A percentile compares a stretch with the other conserved stretches of the same genome.
Evolutionary conservation across 1,140 invertebrate species (phyloP).

Genomic region (Lepidurus apus): DNA sequence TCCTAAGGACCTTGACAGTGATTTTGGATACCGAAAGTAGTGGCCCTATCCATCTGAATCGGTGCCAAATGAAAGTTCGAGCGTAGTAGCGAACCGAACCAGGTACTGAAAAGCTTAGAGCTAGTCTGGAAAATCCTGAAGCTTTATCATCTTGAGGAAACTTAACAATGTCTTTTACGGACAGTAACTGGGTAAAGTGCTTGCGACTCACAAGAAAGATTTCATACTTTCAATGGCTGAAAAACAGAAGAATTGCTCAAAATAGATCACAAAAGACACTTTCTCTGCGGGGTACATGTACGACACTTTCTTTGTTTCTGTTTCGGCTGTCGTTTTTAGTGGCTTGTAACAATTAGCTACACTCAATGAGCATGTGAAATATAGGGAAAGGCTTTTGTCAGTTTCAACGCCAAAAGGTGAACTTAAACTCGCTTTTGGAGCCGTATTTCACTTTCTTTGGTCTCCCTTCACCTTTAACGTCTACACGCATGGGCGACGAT

Average conservation of each 20-base stretch:
- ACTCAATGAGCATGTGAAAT: background rate
- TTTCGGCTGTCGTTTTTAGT: background rate
- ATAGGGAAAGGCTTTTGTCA: background rate
- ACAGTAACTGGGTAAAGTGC: no score
- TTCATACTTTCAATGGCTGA: background rate
- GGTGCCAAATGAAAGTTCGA: no score
- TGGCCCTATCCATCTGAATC: background rate
- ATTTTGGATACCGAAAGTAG: background rate
- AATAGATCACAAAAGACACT: background rate
- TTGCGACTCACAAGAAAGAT: no score
- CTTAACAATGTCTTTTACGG: no score
- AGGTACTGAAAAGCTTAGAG: no score
- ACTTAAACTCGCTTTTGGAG: background rate
- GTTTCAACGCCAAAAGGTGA: background rate
- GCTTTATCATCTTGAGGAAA: no score
- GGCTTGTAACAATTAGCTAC: background rate
- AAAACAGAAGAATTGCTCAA: background rate
- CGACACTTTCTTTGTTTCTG: background rate
- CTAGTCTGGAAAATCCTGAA: no score
- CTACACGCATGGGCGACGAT: conserved; percentile 2
- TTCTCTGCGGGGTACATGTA: background rate
- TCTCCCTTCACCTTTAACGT: background rate
- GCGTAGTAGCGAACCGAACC: no score
- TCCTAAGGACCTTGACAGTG: background rate
- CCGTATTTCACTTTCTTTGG: background rate